These are phyloP conservation scores for Sus cebifrons DNA, from an alignment of 2,797 vertebrate species.

Conservation along the genomic window DNA sequence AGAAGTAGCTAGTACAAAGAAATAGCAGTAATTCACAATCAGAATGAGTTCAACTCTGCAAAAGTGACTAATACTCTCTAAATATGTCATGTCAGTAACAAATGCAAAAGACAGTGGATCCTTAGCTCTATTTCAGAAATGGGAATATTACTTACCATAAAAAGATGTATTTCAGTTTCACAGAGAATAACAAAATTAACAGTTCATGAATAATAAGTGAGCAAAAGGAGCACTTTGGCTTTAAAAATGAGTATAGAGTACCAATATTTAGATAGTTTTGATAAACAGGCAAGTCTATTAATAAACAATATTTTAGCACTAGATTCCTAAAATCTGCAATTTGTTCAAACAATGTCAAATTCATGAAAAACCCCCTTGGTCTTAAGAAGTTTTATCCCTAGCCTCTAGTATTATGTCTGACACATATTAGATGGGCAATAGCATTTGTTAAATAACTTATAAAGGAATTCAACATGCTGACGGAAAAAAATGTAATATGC, in stretches of 20 bases:
- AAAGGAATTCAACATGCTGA: not conserved
- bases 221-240: constrained; percentile 2
- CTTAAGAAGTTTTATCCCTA: not conserved
- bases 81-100: not conserved
- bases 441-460: not conserved
- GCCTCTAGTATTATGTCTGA: not conserved
- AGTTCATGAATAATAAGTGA: constrained; percentile 33
- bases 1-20: constrained; percentile 91
- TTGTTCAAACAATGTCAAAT: not conserved
- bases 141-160: not conserved
- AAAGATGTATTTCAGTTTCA: constrained; percentile 46
- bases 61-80: constrained; percentile 3
- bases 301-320: constrained; percentile 44
- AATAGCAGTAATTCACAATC: constrained; percentile 9
- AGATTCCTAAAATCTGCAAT: not conserved
- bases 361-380: not conserved
- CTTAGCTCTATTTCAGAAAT: constrained; percentile 51
- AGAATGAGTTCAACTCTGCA: constrained; percentile 40
- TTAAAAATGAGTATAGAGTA: not conserved
- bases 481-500: not conserved
- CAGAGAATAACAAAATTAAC: constrained; percentile 36
- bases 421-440: not conserved
- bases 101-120: not conserved
- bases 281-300: constrained; percentile 21
- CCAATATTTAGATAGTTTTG: not conserved